Evolutionary conservation across 2,113 vertebrate genomes (phyloP), one percentile per base, ranked within the genome.

Genomic region (Rhynchomys soricoides): DNA sequence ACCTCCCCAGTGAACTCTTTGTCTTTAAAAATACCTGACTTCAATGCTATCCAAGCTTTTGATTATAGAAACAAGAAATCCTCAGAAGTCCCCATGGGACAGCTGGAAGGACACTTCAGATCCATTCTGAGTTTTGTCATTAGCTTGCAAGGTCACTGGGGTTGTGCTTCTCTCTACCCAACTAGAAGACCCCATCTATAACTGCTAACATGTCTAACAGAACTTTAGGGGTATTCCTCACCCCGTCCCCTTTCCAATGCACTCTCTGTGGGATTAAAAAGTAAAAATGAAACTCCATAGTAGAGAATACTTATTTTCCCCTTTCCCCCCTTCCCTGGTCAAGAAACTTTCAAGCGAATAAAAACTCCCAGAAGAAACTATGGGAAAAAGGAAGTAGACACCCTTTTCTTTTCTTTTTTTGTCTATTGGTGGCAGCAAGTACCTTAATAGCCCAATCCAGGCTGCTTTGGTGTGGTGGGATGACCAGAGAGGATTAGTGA

Each of bases 61-160:
- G 48, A 81, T 86, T 34, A 62, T 2, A 62, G 94, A 85, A 19
- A 43, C 26, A 86, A 90, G 87, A 94, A 55, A 9, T 17, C 62
- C 43, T 40, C 26, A 52, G 59, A 78, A 89, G n/a, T 85, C 29
- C 22, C 74, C 22, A 79, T 34, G 83, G 81, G 5, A 26, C 16
- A 68, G 43, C 34, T 71, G 26, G 45, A 93, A 93, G 92, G 92
- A 71, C 16, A 37, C n/a, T 50, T 85, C 12, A 37, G 75, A 82
- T 73, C 26, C 74, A 87, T 90, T 88, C 40, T 88, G 90, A 92
- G 59, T 94, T 92, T 96, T 88, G 93, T 92, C 86, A 34, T 37
- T 87, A 57, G 19, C 81, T 96, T 92, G 81, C 19, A 81, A 81
- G 95, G 86, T 73, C 59, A 11, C 48, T 70, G 52, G 89, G 66